Evolutionary conservation across 2,113 vertebrate genomes (phyloP), one percentile per base, ranked within the genome.

Genomic region (Lepisosteus oculatus): DNA sequence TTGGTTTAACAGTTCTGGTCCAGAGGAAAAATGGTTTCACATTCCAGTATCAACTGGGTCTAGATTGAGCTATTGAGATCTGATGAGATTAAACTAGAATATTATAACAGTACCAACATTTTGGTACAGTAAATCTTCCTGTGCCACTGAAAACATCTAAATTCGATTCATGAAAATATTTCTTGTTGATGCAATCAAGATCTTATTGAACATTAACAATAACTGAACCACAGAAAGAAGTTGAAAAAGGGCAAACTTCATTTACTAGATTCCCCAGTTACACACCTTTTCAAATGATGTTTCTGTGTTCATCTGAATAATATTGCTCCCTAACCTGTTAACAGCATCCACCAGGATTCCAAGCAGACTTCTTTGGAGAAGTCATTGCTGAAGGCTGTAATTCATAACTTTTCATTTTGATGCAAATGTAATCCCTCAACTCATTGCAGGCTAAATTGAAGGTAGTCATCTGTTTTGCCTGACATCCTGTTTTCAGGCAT

Each of bases 391-490:
- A 12, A 42, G 63, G 70, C 51, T 65, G 67, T 65, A 72, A 66
- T 55, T 72, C 51, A 68, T 68, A 51, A 12, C 67, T 55, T 68
- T 55, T 68, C 15, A 56, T 54, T 56, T 3, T 3, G 47, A 56
- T 65, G 65, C 63, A 65, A 29, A 72, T 72, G 29, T 44, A 65
- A 64, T 72, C 14, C 14, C 51, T 57, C 65, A 54, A 13, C 70
- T 41, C 70, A 65, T 56, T 54, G 47, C 51, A 63, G 61, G 63
- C 47, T 72, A 65, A 72, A 55, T 12, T 65, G 47, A 65, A 72
- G 61, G 70, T 47, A 72, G 14, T 45, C 62, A 72, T 72, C 51
- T 72, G 70, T 72, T 72, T 72, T 54, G n/a, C 17, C 3, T 17
- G 57, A 59, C 57, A 59, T 59, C 65, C 7, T 65, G 4, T 51